Conservation (phyloP, 2,797 vertebrate species). For the Falco naumanni region DNA sequence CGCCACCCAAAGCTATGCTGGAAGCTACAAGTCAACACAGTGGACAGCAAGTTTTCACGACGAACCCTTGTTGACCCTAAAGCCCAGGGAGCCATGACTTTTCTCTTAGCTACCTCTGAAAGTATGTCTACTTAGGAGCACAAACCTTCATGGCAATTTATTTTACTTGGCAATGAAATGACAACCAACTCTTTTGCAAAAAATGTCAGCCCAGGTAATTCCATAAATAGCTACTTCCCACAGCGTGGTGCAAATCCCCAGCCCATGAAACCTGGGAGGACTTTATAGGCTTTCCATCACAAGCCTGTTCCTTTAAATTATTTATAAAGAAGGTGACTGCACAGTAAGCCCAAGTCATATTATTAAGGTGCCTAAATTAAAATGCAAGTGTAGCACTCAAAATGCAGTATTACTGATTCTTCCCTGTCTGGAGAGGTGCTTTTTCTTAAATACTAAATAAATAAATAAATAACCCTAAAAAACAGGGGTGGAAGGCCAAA, state of each 20-base stretch:
- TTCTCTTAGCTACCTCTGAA: background rate
- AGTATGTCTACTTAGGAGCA: background rate
- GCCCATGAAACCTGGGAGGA: background rate
- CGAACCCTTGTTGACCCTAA: background rate
- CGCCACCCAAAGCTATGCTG: background rate
- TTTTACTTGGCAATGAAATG: background rate
- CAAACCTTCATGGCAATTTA: rapidly evolving
- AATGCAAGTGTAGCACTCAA: background rate
- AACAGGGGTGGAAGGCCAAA: background rate
- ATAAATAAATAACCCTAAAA: background rate
- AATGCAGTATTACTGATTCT: background rate
- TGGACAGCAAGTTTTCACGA: background rate
- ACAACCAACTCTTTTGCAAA: background rate
- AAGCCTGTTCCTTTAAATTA: background rate
- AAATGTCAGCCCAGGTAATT: background rate
- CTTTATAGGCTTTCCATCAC: background rate
- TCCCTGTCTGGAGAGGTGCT: background rate
- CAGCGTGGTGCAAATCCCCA: background rate
- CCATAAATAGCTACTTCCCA: background rate
- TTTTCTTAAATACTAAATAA: background rate
- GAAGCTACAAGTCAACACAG: background rate
- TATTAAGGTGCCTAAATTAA: background rate
- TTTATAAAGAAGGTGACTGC: background rate
- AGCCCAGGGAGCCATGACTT: background rate
- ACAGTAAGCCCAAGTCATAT: background rate